A percentile compares a stretch with the other conserved stretches of the same genome.
phyloP scores from a whole-genome alignment of 2,888 invertebrate species.

The Phortica magna region DNA sequence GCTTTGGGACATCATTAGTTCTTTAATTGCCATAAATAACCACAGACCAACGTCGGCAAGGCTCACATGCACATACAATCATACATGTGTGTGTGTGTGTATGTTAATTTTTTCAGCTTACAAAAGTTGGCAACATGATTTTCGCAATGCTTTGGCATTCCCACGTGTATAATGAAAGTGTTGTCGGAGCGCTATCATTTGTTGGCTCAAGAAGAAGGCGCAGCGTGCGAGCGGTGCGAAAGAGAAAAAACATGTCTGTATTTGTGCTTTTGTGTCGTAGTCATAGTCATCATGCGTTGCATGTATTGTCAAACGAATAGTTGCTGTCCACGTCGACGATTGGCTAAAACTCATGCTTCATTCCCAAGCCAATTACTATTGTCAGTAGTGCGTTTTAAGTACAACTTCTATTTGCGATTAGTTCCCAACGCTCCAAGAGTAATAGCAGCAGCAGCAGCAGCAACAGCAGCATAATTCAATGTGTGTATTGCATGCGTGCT shows the following conservation, averaged over 20 bases:
- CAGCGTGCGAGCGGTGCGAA: slow-evolving; percentile 22
- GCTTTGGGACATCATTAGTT: slow-evolving; percentile 72
- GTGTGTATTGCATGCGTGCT: neutral
- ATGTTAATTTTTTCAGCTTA: slow-evolving; percentile 32
- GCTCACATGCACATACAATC: slow-evolving; percentile 14
- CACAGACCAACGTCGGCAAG: slow-evolving; percentile 42
- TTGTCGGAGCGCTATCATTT: slow-evolving; percentile 6
- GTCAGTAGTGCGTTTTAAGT: slow-evolving; percentile 54
- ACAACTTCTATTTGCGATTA: slow-evolving; percentile 26
- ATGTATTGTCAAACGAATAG: slow-evolving; percentile 12
- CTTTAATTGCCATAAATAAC: slow-evolving; percentile 74
- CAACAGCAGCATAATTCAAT: slow-evolving; percentile 1
- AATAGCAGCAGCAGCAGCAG: neutral
- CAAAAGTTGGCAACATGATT: slow-evolving; percentile 71
- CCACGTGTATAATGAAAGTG: slow-evolving; percentile 62
- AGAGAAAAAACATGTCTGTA: neutral
- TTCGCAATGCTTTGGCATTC: slow-evolving; percentile 60
- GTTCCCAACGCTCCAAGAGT: slow-evolving; percentile 11
- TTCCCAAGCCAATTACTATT: slow-evolving; percentile 66
- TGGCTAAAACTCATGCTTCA: neutral
- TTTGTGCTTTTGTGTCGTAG: neutral
- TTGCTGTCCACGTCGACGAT: slow-evolving; percentile 37
- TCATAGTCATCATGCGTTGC: slow-evolving; percentile 54
- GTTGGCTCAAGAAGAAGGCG: slow-evolving; percentile 14
- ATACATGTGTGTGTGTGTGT: slow-evolving; percentile 9